Evolutionary conservation across 2,888 invertebrate genomes (phyloP).

Genomic region (Agapostemon virescens): DNA sequence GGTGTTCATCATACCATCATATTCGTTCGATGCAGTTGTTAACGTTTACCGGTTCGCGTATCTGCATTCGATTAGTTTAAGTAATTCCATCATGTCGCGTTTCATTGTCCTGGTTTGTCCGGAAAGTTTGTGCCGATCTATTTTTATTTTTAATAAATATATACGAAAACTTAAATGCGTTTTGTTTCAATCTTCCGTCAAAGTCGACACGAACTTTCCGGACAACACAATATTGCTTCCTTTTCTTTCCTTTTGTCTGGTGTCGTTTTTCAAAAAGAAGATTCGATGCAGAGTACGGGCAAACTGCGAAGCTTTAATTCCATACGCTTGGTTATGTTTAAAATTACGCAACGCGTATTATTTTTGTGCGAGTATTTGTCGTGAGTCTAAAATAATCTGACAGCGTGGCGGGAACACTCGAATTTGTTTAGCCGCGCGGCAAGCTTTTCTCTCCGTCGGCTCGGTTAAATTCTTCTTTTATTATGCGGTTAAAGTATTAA

Average conservation of each 20-base stretch:
- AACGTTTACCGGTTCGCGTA: conserved; percentile 33
- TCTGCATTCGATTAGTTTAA: conserved; percentile 32
- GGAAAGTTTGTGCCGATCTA: too few species aligned
- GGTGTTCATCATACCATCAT: conserved; percentile 18
- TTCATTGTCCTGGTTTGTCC: too few species aligned
- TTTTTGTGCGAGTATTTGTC: not conserved
- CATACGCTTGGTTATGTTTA: conserved; percentile 30
- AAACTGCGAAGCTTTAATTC: conserved; percentile 44
- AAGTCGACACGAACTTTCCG: too few species aligned
- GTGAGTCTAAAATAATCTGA: not conserved
- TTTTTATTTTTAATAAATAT: too few species aligned
- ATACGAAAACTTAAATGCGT: too few species aligned
- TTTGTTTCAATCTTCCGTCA: too few species aligned
- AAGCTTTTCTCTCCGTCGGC: not conserved
- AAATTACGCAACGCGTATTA: conserved; percentile 28
- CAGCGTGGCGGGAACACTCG: not conserved
- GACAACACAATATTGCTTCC: not conserved
- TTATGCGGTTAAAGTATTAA: conserved; percentile 2
- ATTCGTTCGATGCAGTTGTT: conserved; percentile 37
- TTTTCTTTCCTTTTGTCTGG: not conserved
- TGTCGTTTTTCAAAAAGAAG: not conserved
- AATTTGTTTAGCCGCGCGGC: not conserved
- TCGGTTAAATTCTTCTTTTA: not conserved
- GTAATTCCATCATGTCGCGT: not conserved
- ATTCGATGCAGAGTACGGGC: not conserved